A percentile compares a stretch with the other conserved stretches of the same genome.
Evolutionary conservation across 1,140 invertebrate species (phyloP).

Genomic region (Macrotrachela quadricornifera): DNA sequence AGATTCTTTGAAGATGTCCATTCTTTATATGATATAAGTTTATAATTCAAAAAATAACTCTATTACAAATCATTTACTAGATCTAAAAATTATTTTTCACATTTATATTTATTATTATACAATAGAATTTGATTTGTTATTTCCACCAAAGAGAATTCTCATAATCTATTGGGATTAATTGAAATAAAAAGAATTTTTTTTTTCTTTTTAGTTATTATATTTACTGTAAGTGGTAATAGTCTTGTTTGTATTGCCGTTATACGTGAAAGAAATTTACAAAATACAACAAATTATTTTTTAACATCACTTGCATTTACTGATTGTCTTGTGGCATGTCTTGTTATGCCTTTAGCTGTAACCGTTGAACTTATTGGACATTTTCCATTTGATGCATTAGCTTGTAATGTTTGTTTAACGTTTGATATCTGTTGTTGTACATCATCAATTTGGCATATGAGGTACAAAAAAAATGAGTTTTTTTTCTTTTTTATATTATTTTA

Average conservation of each 20-base stretch:
- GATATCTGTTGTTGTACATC: constrained; percentile 76
- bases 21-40: too few species aligned
- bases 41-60: too few species aligned
- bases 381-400: background rate
- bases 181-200: too few species aligned
- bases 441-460: constrained; percentile 79
- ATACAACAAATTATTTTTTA: constrained; percentile 25
- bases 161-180: too few species aligned
- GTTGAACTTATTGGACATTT: constrained; percentile 59
- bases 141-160: too few species aligned
- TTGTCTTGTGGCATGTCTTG: constrained; percentile 43
- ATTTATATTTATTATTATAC: too few species aligned
- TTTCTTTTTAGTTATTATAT: constrained; percentile 11
- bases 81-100: too few species aligned
- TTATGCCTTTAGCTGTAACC: constrained; percentile 66
- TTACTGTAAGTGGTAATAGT: constrained; percentile 18
- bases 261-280: constrained; percentile 20
- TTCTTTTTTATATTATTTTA: constrained; percentile 58
- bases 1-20: too few species aligned
- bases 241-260: constrained; percentile 23
- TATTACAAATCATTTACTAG: too few species aligned
- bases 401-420: constrained; percentile 30
- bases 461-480: too few species aligned
- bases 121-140: too few species aligned
- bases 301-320: constrained; percentile 22